phyloP scores from a whole-genome alignment of 1,140 invertebrate genomes.

The Procambarus virginalis region DNA sequence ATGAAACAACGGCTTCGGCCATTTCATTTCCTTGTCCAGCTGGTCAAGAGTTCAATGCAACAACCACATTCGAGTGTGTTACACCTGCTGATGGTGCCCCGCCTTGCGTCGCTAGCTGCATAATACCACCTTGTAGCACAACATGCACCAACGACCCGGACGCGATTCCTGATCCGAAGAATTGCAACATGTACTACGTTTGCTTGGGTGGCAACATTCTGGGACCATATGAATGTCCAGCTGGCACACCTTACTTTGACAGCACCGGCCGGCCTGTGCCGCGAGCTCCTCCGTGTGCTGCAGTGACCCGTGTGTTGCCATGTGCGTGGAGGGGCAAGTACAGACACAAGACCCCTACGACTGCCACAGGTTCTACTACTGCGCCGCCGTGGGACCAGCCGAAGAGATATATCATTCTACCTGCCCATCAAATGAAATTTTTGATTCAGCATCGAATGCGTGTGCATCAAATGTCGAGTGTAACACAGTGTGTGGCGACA shows the following conservation, averaged over 20 bases:
- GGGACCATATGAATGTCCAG: background rate
- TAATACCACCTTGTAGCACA: background rate
- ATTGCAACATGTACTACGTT: background rate
- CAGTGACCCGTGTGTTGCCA: background rate
- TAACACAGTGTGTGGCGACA: background rate
- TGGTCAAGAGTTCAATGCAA: background rate
- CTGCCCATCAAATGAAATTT: background rate
- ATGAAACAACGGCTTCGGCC: background rate
- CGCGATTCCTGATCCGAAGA: background rate
- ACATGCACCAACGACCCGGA: background rate
- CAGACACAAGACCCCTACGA: background rate
- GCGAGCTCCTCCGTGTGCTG: background rate
- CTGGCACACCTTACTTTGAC: background rate
- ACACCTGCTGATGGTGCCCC: too few species aligned
- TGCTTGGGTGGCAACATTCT: background rate
- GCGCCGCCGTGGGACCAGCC: background rate
- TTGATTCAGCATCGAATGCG: background rate
- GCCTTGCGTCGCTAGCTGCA: background rate
- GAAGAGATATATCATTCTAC: background rate
- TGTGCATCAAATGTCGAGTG: background rate
- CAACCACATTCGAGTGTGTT: too few species aligned
- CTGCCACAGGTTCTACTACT: slow-evolving; percentile 2
- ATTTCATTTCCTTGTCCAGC: background rate
- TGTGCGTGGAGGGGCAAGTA: background rate
- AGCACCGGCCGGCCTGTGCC: background rate